Percentiles rank a stretch among this genome's conserved stretches.
phyloP scores from a whole-genome alignment of 2,888 invertebrate species.

The Steromphala cineraria region DNA sequence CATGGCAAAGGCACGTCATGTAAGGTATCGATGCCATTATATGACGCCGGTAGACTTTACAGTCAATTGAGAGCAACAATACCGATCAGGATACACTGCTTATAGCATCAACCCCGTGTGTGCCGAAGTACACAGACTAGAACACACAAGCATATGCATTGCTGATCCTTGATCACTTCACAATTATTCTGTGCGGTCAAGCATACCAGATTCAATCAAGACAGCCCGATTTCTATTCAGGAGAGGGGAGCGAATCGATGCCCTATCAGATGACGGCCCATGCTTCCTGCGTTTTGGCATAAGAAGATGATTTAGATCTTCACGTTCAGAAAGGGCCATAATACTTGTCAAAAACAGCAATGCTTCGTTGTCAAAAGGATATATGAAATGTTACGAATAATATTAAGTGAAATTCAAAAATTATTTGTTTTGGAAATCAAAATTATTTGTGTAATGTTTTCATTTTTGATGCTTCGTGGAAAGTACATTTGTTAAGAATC shows the following conservation, averaged over 20 bases:
- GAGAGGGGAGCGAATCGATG: conserved; percentile 8
- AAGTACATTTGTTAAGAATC: too few species aligned
- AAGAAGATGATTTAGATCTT: too few species aligned
- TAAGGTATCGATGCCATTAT: not conserved
- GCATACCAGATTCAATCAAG: conserved; percentile 14
- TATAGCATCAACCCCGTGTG: not conserved
- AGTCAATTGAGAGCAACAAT: not conserved
- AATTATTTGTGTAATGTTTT: too few species aligned
- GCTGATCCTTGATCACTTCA: not conserved
- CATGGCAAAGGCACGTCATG: too few species aligned
- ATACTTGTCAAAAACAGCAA: too few species aligned
- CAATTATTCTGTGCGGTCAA: conserved; percentile 14
- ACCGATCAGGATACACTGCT: not conserved
- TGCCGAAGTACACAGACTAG: not conserved
- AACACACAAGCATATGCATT: conserved; percentile 6
- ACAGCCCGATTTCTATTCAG: conserved; percentile 4
- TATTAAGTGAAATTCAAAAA: too few species aligned
- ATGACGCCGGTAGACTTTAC: not conserved
- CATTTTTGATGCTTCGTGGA: too few species aligned
- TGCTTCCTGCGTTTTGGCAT: too few species aligned
- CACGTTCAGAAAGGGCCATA: too few species aligned
- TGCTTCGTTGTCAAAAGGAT: too few species aligned
- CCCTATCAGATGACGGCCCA: not conserved
- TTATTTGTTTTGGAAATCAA: too few species aligned
- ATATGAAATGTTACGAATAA: too few species aligned